phyloP scores from a whole-genome alignment of 2,797 vertebrate species.

The Hafferia zeledoni region DNA sequence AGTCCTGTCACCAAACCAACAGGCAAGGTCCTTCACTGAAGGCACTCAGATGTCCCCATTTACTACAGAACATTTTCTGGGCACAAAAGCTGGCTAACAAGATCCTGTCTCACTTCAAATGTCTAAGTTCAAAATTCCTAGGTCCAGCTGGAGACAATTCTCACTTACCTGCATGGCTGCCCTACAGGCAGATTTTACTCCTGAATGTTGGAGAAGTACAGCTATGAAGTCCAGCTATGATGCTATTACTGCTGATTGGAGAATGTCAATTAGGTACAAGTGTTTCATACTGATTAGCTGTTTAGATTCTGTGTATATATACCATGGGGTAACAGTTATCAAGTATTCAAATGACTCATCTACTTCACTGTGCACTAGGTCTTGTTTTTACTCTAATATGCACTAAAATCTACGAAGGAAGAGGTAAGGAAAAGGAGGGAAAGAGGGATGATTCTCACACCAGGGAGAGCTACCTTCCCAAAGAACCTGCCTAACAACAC shows the following conservation, averaged over 20 bases:
- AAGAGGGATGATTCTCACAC: background rate
- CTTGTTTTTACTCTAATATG: background rate
- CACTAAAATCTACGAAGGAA: background rate
- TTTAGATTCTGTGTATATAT: background rate
- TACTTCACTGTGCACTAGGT: background rate
- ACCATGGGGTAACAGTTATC: background rate
- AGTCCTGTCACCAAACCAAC: background rate
- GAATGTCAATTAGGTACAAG: background rate
- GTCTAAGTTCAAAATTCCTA: background rate
- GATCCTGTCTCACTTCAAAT: background rate
- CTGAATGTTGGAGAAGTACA: background rate
- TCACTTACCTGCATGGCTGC: background rate
- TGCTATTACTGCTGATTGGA: background rate
- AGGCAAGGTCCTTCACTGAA: background rate
- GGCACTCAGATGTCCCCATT: background rate
- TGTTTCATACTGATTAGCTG: background rate
- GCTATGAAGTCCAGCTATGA: background rate
- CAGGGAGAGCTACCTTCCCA: background rate
- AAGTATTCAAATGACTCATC: background rate
- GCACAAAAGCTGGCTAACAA: background rate
- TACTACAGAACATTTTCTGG: background rate
- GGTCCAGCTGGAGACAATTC: background rate
- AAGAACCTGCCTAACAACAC: background rate
- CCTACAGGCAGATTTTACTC: background rate
- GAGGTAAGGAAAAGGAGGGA: background rate